A percentile compares a stretch with the other conserved stretches of the same genome.
Evolutionary conservation across 2,113 vertebrate genomes (phyloP).

Genomic region (Ahaetulla prasina): DNA sequence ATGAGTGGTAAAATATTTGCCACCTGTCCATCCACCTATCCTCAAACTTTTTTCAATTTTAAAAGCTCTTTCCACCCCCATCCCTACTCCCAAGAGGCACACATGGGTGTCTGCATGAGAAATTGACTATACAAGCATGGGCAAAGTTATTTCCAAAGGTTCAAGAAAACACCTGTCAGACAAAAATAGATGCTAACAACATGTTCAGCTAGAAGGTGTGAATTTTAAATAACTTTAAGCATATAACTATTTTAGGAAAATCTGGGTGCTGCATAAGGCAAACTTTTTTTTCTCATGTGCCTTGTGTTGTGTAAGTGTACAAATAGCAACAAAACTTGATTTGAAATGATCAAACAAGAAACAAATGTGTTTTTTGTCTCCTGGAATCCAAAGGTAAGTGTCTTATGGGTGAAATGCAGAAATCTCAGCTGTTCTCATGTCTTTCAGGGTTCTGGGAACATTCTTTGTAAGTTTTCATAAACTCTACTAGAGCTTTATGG

Average conservation of each 20-base stretch:
- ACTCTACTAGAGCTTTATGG: not conserved
- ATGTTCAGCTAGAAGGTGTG: slow-evolving; percentile 5
- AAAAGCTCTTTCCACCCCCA: not conserved
- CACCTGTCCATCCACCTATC: not conserved
- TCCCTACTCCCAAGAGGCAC: not conserved
- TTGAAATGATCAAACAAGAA: not conserved
- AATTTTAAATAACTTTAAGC: not conserved
- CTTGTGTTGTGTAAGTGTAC: not conserved
- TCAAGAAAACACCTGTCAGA: not conserved
- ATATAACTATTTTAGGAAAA: slow-evolving; percentile 4
- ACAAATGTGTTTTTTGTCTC: not conserved
- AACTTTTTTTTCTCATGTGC: not conserved
- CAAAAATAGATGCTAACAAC: not conserved
- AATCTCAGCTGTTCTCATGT: not conserved
- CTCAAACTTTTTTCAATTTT: not conserved
- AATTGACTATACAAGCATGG: not conserved
- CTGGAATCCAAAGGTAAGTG: not conserved
- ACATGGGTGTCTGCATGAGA: not conserved
- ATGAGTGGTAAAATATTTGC: not conserved
- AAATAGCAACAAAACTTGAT: not conserved
- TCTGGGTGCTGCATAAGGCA: not conserved
- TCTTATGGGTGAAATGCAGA: not conserved
- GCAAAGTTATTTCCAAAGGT: not conserved
- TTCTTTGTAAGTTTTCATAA: not conserved
- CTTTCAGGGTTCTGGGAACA: too few species aligned